Conservation (phyloP, 2,888 invertebrate species). For the Tortricodes alternella region DNA sequence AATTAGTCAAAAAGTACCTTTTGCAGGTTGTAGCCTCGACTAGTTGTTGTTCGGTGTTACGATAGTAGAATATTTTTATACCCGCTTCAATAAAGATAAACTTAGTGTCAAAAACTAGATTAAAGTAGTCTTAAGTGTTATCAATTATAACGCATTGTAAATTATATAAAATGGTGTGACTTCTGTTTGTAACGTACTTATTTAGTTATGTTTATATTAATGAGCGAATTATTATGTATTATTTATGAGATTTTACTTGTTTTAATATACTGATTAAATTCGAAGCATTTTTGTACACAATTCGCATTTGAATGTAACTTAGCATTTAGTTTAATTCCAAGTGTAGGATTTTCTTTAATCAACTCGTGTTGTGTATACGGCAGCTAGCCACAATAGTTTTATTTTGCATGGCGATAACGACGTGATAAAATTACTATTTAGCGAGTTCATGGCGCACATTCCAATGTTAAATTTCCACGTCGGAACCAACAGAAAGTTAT, state of each 20-base stretch:
- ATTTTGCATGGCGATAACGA: too few relatives aligned
- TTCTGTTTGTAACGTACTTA: conserved; percentile 21
- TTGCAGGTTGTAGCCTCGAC: conserved; percentile 48
- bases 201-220: conserved; percentile 20
- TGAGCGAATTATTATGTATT: background rate
- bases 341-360: conserved; percentile 9
- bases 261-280: background rate
- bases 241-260: conserved; percentile 7
- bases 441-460: too few relatives aligned
- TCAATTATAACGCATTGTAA: conserved; percentile 19
- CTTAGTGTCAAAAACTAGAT: conserved; percentile 37
- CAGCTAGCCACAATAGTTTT: too few relatives aligned
- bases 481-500: too few relatives aligned
- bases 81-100: conserved; percentile 49
- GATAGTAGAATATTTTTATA: conserved; percentile 69
- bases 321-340: conserved; percentile 47
- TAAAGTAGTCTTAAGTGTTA: conserved; percentile 32
- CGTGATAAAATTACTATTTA: too few relatives aligned
- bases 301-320: too few relatives aligned
- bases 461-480: too few relatives aligned
- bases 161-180: conserved; percentile 23
- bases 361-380: conserved; percentile 45
- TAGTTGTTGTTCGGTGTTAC: conserved; percentile 45
- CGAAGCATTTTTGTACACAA: conserved; percentile 1
- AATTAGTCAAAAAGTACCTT: conserved; percentile 35